Evolutionary conservation across 2,113 vertebrate genomes (phyloP).

Genomic region (Notiomystis cincta): DNA sequence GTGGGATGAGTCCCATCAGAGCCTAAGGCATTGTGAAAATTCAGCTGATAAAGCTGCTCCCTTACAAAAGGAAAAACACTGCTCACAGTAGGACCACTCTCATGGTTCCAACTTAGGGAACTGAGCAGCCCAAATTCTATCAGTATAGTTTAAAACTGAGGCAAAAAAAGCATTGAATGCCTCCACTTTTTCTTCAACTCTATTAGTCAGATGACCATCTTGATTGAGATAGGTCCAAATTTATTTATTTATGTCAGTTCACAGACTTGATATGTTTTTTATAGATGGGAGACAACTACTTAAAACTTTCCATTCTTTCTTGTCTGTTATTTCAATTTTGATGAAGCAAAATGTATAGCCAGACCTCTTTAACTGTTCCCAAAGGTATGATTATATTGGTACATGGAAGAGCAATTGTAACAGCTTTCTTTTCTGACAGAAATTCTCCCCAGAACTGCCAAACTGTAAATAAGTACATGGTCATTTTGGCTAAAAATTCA

Average conservation of each 20-base stretch:
- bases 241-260: not conserved
- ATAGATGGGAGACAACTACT: not conserved
- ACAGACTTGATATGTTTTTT: rapidly evolving
- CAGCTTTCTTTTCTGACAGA: not conserved
- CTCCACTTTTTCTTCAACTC: not conserved
- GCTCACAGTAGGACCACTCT: not conserved
- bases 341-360: not conserved
- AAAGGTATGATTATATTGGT: not conserved
- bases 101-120: rapidly evolving
- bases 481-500: not conserved
- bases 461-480: not conserved
- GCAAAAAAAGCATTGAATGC: rapidly evolving
- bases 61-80: not conserved
- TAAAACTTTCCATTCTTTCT: not conserved
- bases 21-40: not conserved
- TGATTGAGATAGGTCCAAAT: not conserved
- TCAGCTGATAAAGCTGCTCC: not conserved
- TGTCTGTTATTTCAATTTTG: not conserved
- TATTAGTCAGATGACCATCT: not conserved
- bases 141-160: not conserved
- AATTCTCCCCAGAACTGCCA: not conserved
- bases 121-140: not conserved
- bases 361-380: not conserved
- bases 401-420: not conserved
- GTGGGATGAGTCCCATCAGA: not conserved